Evolutionary conservation across 2,888 invertebrate species (phyloP).

Genomic region (Drosophila basisetae): DNA sequence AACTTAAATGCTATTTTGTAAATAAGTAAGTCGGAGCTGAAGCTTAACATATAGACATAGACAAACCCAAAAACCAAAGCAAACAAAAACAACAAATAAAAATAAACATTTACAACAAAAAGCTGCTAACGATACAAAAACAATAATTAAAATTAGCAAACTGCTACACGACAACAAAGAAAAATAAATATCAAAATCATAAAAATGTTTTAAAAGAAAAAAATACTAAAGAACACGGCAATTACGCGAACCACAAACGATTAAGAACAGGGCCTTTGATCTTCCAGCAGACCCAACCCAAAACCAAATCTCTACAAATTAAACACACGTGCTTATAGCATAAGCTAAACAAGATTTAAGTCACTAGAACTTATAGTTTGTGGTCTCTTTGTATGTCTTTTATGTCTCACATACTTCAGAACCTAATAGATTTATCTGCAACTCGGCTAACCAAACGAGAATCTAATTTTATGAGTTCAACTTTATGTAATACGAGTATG

Average conservation of each 20-base stretch:
- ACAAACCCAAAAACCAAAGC: conserved; percentile 43
- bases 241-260: conserved; percentile 23
- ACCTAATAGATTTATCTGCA: conserved; percentile 28
- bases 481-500: conserved; percentile 35
- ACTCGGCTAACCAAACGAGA: conserved; percentile 12
- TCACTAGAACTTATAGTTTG: conserved; percentile 35
- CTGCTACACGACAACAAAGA: conserved; percentile 52
- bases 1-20: conserved; percentile 76
- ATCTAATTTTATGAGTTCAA: conserved; percentile 38
- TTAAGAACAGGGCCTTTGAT: conserved; percentile 42
- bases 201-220: conserved; percentile 9
- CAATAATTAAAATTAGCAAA: conserved; percentile 79
- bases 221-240: conserved; percentile 26
- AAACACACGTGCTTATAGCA: conserved; percentile 33
- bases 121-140: conserved; percentile 81
- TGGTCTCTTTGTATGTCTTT: conserved; percentile 42
- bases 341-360: conserved; percentile 29
- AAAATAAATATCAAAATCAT: conserved; percentile 22
- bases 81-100: conserved; percentile 37
- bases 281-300: conserved; percentile 48
- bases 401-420: conserved; percentile 44
- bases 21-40: conserved; percentile 73
- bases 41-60: conserved; percentile 74
- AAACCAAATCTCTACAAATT: conserved; percentile 2
- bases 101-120: conserved; percentile 60